A percentile compares a stretch with the other conserved stretches of the same genome.
Conservation (phyloP, 2,113 vertebrate genomes). For the Canis aureus region DNA sequence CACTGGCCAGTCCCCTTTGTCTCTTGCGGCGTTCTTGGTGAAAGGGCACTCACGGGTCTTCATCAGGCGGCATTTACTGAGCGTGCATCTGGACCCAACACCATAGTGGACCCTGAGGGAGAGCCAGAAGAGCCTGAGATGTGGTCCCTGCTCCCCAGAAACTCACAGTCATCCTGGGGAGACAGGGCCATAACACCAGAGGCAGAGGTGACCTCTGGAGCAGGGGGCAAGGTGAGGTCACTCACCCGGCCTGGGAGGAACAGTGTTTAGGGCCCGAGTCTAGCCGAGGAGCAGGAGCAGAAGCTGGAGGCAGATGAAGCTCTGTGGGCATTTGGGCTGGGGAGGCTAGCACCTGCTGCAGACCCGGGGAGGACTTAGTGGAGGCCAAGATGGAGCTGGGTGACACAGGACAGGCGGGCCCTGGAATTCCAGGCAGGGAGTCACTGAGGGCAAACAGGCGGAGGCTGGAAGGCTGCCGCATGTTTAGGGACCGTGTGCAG, state of each 20-base stretch:
- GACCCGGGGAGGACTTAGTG: no score
- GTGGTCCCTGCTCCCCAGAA: neutral
- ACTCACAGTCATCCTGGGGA: neutral
- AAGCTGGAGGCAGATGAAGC: neutral
- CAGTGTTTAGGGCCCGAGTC: neutral
- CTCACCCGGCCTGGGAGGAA: neutral
- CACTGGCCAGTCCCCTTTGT: fast-evolving
- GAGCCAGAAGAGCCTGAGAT: neutral
- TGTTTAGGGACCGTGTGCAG: fast-evolving
- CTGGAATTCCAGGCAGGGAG: neutral
- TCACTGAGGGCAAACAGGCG: neutral
- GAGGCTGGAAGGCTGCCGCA: neutral
- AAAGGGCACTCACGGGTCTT: fast-evolving
- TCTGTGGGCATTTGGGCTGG: neutral
- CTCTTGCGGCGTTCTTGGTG: fast-evolving
- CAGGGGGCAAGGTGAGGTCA: fast-evolving
- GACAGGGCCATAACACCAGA: no score
- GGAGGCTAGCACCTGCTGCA: neutral
- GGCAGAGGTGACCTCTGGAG: neutral
- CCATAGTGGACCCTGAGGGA: neutral
- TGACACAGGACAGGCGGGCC: neutral
- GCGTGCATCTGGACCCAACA: fast-evolving
- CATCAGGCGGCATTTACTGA: fast-evolving
- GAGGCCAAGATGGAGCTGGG: neutral
- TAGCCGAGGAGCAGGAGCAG: neutral